Evolutionary conservation across 2,797 vertebrate species (phyloP).

Genomic region (Sebastes matsubarae): DNA sequence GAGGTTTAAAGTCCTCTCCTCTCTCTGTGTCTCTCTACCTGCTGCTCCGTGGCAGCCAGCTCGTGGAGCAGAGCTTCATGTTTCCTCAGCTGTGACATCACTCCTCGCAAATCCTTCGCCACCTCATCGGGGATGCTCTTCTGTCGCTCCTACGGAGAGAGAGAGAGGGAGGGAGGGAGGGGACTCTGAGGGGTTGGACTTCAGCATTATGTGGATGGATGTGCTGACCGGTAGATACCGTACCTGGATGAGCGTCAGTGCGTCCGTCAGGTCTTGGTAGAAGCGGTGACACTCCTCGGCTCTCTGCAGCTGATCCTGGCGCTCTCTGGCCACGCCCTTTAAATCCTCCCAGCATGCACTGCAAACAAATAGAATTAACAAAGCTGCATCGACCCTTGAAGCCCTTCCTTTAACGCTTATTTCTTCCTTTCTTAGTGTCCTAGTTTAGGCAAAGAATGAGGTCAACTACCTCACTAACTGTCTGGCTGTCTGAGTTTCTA

Average conservation of each 20-base stretch:
- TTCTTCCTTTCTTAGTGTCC: too few relatives aligned
- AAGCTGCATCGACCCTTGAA: conserved; percentile 62
- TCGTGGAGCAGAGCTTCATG: conserved; percentile 86
- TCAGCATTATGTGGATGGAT: too few relatives aligned
- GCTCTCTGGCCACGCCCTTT: conserved; percentile 73
- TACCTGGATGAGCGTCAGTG: conserved; percentile 87
- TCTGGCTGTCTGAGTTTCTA: too few relatives aligned
- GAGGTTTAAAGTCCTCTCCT: neutral
- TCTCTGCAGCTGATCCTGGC: conserved; percentile 75
- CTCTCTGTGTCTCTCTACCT: conserved; percentile 71
- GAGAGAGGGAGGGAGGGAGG: neutral
- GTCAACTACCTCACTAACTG: too few relatives aligned
- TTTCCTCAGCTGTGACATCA: conserved; percentile 85
- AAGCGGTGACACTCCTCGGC: conserved; percentile 82
- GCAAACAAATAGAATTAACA: neutral
- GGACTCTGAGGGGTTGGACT: neutral
- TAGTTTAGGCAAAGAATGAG: too few relatives aligned
- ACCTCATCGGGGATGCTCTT: conserved; percentile 87
- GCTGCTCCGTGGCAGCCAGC: conserved; percentile 82
- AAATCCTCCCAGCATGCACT: conserved; percentile 88
- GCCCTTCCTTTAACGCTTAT: conserved; percentile 24
- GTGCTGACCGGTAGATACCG: fast-evolving
- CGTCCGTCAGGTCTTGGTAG: conserved; percentile 85
- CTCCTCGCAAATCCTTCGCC: conserved; percentile 85
- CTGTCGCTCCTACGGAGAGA: conserved; percentile 82